Percentiles rank a stretch among this genome's conserved stretches.
phyloP scores from a whole-genome alignment of 2,797 vertebrate species.

The Glyptemys insculpta region DNA sequence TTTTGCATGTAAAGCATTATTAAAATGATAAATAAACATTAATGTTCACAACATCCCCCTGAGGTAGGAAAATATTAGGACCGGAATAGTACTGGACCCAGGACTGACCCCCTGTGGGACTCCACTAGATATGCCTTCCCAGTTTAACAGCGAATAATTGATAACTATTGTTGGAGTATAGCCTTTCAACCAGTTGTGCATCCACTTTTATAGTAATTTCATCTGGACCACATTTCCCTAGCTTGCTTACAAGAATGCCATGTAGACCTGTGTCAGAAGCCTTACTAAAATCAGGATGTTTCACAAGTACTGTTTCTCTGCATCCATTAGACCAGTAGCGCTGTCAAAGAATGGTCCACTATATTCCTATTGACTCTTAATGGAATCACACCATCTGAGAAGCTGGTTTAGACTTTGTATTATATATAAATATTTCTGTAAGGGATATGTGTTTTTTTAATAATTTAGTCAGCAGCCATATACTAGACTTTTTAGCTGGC shows the following conservation, averaged over 20 bases:
- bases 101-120: not conserved
- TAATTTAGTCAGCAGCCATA: slow-evolving; percentile 38
- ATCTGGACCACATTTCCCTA: not conserved
- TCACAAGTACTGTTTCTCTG: not conserved
- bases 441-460: slow-evolving; percentile 26
- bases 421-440: slow-evolving; percentile 32
- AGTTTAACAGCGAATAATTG: not conserved
- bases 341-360: not conserved
- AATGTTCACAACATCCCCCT: not conserved
- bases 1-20: not conserved
- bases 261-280: not conserved
- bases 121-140: not conserved
- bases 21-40: not conserved
- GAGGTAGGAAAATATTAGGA: not conserved
- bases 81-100: not conserved
- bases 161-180: not conserved
- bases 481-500: not conserved
- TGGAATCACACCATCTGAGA: not conserved
- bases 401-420: slow-evolving; percentile 28
- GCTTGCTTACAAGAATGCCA: not conserved
- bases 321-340: not conserved
- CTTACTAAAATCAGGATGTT: not conserved
- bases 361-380: not conserved
- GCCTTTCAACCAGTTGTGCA: not conserved
- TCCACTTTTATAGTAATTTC: not conserved